Evolutionary conservation across 2,797 vertebrate genomes (phyloP), one percentile per base, ranked within the genome.

Genomic region (Cheirogaleus major): DNA sequence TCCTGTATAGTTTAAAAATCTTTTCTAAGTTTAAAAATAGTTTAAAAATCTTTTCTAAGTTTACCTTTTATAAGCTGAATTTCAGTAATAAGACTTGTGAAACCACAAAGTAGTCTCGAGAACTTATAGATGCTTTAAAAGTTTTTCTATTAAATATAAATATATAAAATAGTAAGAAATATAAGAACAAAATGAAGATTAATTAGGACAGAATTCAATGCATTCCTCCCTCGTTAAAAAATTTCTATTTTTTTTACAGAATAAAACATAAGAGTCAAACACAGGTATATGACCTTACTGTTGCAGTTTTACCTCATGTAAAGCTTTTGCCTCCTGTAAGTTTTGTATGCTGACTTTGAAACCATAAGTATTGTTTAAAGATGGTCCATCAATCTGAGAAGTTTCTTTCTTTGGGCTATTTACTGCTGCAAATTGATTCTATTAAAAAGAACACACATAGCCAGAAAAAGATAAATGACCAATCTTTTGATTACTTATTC

Each of bases 301-400:
- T 70, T 94, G 76, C 6, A 91, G 38, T 86, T 92, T 99, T 98
- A 99, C 99, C 99, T 99, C 99, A 89, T 99, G 99, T 97, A 99
- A 99, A 94, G 99, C 99, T 98, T 99, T 99, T 97, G 99, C 99
- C 67, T 99, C 99, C 98, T 99, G 99, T 75, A 99, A 98, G 96
- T 99, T 99, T 98, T 99, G 99, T 98, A 99, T 98, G 98, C 99
- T 99, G 98, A 99, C 99, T 99, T 99, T 99, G 98, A 99, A 99
- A 97, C 99, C 99, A 0, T 99, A 99, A 0, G 99, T 99, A 98
- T 99, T 99, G 97, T 99, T 99, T 97, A 99, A 99, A 94, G 99
- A 99, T 25, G 99, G 99, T 83, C 99, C 99, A 98, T 99, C 99
- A 81, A 99, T 99, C 98, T 99, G 98, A 97, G 99, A 99, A 94